Evolutionary conservation across 2,113 vertebrate genomes (phyloP), one percentile per base, ranked within the genome.

Genomic region (Caloenas nicobarica): DNA sequence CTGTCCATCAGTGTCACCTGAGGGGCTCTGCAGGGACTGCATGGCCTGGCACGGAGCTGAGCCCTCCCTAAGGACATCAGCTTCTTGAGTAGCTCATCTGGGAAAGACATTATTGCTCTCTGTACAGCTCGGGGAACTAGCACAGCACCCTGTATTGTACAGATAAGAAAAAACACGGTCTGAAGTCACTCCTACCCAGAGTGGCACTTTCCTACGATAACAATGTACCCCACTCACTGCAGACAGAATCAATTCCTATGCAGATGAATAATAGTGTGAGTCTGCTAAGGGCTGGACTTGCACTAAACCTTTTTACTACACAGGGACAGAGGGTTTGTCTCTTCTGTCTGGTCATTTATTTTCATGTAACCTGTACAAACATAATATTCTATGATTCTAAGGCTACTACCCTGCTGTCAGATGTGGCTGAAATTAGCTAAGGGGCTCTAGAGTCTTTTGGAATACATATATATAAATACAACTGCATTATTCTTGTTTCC

Each of bases 401-500:
- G 77, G 42, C 29, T 22, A 40, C 33, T 40, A 70, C 38, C 12
- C 76, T 71, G 72, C 84, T 78, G 46, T 72, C 24, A 88, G 57
- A 60, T 2, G n/a, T 10, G 17, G 40, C 0, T 74, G 46, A 78
- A 92, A 93, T 81, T 51, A 78, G 64, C 64, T 76, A 94, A 68
- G 13, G 25, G 62, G 16, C 23, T 90, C 58, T 26, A 4, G 58
- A 81, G 51, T 42, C 12, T 74, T 93, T 68, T 60, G 86, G 86
- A 85, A 83, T 28, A 13, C 28, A 38, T 28, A 40, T 86, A 48
- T 8, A 40, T 5, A 95, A 91, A 94, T 58, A 88, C 31, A 77
- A 90, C 5, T 88, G 80, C 80, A 81, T 78, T 93, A 86, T 66
- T 81, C 80, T 51, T 40, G 53, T 48, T 95, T 94, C 86, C 86